Evolutionary conservation across 2,888 invertebrate genomes (phyloP).

Genomic region (Chromoteleia sp.): DNA sequence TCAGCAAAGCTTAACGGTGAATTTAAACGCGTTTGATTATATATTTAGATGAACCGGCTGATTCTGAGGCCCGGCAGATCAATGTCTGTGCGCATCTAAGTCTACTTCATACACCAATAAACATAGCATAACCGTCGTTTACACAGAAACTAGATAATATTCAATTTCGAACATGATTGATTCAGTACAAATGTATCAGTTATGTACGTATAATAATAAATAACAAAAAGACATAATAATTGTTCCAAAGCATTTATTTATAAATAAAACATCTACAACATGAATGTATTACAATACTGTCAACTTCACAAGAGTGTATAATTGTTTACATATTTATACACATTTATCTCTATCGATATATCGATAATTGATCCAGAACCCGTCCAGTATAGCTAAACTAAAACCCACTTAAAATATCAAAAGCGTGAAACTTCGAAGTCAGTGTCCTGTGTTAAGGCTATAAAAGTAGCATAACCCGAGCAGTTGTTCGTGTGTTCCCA

Average conservation of each 20-base stretch:
- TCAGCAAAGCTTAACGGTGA: conserved; percentile 27
- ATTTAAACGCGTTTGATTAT: conserved; percentile 50
- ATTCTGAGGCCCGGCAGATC: conserved; percentile 10
- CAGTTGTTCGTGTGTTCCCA: conserved; percentile 28
- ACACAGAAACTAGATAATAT: too few relatives aligned
- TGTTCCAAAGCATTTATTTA: too few relatives aligned
- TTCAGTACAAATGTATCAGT: too few relatives aligned
- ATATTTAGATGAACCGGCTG: conserved; percentile 20
- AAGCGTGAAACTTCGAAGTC: not conserved
- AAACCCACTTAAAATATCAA: conserved; percentile 14
- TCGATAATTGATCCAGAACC: conserved; percentile 2
- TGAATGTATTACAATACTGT: too few relatives aligned
- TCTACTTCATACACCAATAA: conserved; percentile 2
- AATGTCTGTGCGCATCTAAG: conserved; percentile 9
- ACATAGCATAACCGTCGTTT: conserved; percentile 1
- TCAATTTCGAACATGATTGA: too few relatives aligned
- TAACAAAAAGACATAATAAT: too few relatives aligned
- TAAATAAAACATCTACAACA: too few relatives aligned
- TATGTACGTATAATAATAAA: too few relatives aligned
- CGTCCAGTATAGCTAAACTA: not conserved
- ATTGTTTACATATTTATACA: too few relatives aligned
- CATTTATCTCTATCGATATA: too few relatives aligned
- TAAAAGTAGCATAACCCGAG: conserved; percentile 34
- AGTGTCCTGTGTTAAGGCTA: conserved; percentile 15
- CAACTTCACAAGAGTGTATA: too few relatives aligned